These are phyloP conservation scores for Dryomyza anilis DNA, from an alignment of 2,888 invertebrate species.

Conservation along the genomic window DNA sequence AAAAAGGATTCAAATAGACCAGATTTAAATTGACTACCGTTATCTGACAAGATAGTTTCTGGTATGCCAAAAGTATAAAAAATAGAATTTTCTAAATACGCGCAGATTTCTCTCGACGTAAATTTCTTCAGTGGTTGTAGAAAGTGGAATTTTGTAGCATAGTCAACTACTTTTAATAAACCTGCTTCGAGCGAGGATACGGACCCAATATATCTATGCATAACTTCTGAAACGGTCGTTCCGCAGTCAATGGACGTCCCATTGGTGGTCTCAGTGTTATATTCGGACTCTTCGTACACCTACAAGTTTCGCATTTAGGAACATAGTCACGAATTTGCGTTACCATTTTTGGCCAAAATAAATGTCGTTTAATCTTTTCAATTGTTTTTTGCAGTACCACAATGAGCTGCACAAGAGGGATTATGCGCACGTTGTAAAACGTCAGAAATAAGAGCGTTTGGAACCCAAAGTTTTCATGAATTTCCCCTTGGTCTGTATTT, in stretches of 20 bases:
- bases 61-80: neutral
- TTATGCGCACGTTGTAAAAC: slow-evolving; percentile 8
- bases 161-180: neutral
- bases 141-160: slow-evolving; percentile 6
- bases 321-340: neutral
- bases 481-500: neutral
- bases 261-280: neutral
- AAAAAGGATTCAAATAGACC: slow-evolving; percentile 8
- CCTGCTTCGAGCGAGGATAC: neutral
- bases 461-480: slow-evolving; percentile 15
- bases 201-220: neutral
- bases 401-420: slow-evolving; percentile 9
- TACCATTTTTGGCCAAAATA: slow-evolving; percentile 20
- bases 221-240: neutral
- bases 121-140: slow-evolving; percentile 1
- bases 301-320: no score
- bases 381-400: slow-evolving; percentile 19
- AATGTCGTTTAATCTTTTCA: slow-evolving; percentile 14
- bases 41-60: neutral
- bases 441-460: neutral
- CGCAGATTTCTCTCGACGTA: neutral
- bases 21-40: neutral
- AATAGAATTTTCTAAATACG: neutral
- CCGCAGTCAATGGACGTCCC: neutral
- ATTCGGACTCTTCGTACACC: no score